Evolutionary conservation across 2,113 vertebrate species (phyloP).

Genomic region (Rhineura floridana): DNA sequence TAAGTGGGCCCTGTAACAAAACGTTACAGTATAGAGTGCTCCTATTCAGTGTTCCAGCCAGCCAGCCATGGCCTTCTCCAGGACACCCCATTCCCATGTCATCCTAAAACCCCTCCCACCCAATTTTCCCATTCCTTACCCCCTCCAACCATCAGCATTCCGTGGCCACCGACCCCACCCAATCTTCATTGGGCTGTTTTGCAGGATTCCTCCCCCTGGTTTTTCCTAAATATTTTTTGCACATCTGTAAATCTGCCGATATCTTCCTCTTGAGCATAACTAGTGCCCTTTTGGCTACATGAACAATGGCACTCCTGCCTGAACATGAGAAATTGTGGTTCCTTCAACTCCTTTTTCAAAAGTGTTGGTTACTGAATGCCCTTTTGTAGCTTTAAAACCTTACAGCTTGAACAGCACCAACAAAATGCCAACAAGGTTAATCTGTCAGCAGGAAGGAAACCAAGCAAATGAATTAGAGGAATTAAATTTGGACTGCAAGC

Average conservation of each 20-base stretch:
- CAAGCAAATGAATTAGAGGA: conserved; percentile 55
- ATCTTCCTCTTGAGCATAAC: too few species aligned
- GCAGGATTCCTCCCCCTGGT: background rate
- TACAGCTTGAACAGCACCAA: conserved; percentile 14
- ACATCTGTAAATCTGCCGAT: background rate
- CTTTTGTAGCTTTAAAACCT: conserved; percentile 24
- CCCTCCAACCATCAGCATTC: background rate
- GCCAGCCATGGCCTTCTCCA: background rate
- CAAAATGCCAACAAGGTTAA: conserved; percentile 2
- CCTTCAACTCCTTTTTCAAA: background rate
- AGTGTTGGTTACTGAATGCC: background rate
- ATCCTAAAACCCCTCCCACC: background rate
- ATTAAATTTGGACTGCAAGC: conserved; percentile 51
- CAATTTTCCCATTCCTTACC: background rate
- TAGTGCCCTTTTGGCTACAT: background rate
- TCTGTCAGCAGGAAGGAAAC: conserved; percentile 41
- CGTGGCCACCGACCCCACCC: background rate
- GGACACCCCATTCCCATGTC: background rate
- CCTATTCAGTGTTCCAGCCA: background rate
- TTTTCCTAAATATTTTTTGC: background rate
- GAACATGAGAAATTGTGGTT: background rate
- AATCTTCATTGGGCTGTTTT: background rate
- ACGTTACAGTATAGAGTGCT: background rate
- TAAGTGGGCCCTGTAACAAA: background rate
- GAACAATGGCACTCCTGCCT: background rate